Percentiles rank a stretch among this genome's conserved stretches.
Evolutionary conservation across 2,888 invertebrate genomes (phyloP).

Genomic region (Tipula helvola): DNA sequence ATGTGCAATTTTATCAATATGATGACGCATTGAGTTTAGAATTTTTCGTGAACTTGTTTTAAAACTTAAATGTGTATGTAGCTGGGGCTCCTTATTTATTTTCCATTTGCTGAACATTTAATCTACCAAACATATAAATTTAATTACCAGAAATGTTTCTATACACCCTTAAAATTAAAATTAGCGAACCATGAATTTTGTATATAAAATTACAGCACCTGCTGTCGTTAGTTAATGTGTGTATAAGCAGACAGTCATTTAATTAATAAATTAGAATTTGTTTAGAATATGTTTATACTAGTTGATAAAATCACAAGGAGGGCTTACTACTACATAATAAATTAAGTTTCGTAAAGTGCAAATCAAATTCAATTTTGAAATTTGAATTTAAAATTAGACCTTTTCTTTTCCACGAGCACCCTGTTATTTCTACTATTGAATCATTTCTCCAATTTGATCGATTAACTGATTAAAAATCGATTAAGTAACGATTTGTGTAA

Average conservation of each 20-base stretch:
- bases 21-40: background rate
- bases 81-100: background rate
- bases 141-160: background rate
- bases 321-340: too few relatives aligned
- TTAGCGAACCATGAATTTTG: background rate
- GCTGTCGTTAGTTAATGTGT: background rate
- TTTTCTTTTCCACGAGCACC: too few relatives aligned
- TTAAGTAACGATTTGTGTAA: too few relatives aligned
- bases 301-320: background rate
- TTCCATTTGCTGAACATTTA: background rate
- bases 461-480: too few relatives aligned
- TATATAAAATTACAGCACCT: background rate
- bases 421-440: too few relatives aligned
- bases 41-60: background rate
- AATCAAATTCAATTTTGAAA: too few relatives aligned
- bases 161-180: background rate
- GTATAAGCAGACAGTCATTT: background rate
- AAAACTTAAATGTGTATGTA: too few relatives aligned
- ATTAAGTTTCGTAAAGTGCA: too few relatives aligned
- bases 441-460: too few relatives aligned
- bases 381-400: too few relatives aligned
- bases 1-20: background rate
- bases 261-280: background rate
- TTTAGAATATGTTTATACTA: background rate
- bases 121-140: background rate